A percentile compares a stretch with the other conserved stretches of the same genome.
Evolutionary conservation across 2,888 invertebrate genomes (phyloP).

Genomic region (Helleia helle): DNA sequence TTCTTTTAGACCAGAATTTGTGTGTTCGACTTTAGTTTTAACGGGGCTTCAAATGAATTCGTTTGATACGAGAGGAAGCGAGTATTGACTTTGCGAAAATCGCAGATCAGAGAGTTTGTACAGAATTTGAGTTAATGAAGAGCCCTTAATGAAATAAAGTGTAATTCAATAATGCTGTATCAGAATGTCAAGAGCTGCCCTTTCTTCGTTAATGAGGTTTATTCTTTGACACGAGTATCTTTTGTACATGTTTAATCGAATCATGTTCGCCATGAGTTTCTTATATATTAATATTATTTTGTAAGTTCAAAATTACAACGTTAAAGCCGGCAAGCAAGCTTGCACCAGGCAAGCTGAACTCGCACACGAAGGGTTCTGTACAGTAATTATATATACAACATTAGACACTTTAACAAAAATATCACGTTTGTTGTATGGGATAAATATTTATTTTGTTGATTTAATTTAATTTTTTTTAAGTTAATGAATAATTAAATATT

Average conservation of each 20-base stretch:
- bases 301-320: no score
- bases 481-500: no score
- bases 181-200: slow-evolving; percentile 29
- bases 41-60: background rate
- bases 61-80: background rate
- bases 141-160: slow-evolving; percentile 10
- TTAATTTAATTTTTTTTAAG: no score
- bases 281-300: background rate
- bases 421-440: no score
- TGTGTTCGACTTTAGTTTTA: background rate
- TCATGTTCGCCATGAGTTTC: slow-evolving; percentile 10
- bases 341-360: no score
- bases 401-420: no score
- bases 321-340: no score
- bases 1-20: background rate
- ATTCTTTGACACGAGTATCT: slow-evolving; percentile 23
- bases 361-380: no score
- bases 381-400: no score
- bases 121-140: slow-evolving; percentile 8
- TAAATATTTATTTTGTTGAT: no score
- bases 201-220: slow-evolving; percentile 24
- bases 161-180: slow-evolving; percentile 14
- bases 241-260: slow-evolving; percentile 17
- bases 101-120: slow-evolving; percentile 1
- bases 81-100: background rate